These are phyloP conservation scores for Phyllotreta striolata DNA, from an alignment of 2,888 invertebrate genomes.

Conservation along the genomic window DNA sequence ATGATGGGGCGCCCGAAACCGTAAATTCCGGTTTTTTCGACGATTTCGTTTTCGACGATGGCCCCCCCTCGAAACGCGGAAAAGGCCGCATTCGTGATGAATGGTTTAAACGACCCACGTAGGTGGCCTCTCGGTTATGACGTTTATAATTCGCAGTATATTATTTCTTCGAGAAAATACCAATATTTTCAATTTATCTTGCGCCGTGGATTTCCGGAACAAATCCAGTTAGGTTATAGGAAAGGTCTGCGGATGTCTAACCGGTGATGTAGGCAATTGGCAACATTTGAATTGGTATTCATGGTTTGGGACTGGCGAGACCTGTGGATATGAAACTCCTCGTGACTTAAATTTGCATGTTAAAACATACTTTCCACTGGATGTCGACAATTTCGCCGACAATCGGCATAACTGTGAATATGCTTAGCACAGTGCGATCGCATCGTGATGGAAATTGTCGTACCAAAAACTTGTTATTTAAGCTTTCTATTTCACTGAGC, in stretches of 20 bases:
- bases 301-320: constrained; percentile 60
- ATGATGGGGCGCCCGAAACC: background rate
- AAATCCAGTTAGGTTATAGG: no score
- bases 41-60: constrained; percentile 9
- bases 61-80: background rate
- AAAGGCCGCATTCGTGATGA: constrained; percentile 1
- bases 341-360: constrained; percentile 61
- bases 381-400: constrained; percentile 54
- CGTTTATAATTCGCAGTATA: background rate
- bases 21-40: background rate
- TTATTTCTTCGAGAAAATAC: no score
- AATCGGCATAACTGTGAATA: constrained; percentile 43
- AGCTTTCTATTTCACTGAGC: no score
- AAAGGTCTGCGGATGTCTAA: constrained; percentile 9
- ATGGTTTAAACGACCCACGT: constrained; percentile 3
- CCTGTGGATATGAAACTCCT: constrained; percentile 50
- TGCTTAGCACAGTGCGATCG: constrained; percentile 22
- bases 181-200: no score
- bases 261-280: constrained; percentile 47
- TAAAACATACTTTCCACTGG: constrained; percentile 57
- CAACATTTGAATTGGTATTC: constrained; percentile 60
- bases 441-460: background rate
- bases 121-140: constrained; percentile 6
- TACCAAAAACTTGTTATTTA: background rate
- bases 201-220: no score